Base-by-base conservation (phyloP, 1,140 invertebrate genomes). In the Berghia stephanieae region DNA sequence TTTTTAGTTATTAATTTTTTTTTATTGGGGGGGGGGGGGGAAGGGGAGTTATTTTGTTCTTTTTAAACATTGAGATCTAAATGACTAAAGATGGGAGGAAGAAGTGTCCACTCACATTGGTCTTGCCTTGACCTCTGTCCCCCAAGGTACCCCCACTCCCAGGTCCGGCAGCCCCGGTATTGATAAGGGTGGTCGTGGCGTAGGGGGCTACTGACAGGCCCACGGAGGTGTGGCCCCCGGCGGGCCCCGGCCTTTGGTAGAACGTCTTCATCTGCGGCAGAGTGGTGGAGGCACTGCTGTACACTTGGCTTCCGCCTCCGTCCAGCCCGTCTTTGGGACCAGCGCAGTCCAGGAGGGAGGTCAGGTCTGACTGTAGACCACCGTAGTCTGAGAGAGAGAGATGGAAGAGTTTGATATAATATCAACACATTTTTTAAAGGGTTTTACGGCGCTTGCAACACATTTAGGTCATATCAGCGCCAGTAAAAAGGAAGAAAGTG, bases 151-250 rank as follows among this genome's bases (percentile, higher is more conserved):
- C n/a, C n/a, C n/a, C n/a, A n/a, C n/a, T n/a, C n/a, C n/a, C n/a
- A n/a, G n/a, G n/a, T n/a, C n/a, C n/a, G n/a, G n/a, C n/a, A n/a
- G n/a, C n/a, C n/a, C 78, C 78, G 63, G 68, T 87, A 79, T 86
- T 89, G 71, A 92, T 91, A 21, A 94, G 88, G 57, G 94, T 95
- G 1, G 95, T 95, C 0, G 94, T 96, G 0, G 95, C 95, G 85
- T 96, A 96, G 0, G 95, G 95, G 6, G 94, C 94, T 31, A 87
- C 86, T 0, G 94, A 94, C 78, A 84, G 83, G 27, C 83, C 78
- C 67, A 83, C 67, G 18, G 83, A 84, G 16, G 83, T 77, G n/a
- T n/a, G 83, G 27, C 83, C 78, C 67, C 83, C 67, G 18, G 83
- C 84, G 21, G 82, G 84, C 55, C 77, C 77, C 0, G 81, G 81